A percentile compares a stretch with the other conserved stretches of the same genome.
phyloP scores from a whole-genome alignment of 2,888 invertebrate species.

The Prosopocoilus inquinatus region DNA sequence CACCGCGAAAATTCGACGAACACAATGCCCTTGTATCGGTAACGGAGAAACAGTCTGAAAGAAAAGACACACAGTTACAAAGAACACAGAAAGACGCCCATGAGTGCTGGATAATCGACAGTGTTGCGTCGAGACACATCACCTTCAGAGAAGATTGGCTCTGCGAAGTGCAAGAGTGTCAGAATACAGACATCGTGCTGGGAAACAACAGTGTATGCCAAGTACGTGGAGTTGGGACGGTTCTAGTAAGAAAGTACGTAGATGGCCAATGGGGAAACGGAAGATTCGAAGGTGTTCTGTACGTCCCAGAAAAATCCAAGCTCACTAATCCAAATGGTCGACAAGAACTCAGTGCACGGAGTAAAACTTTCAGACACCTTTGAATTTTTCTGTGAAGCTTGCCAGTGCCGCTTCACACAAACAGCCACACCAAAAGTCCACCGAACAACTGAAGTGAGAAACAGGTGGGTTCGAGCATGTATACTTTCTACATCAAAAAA shows the following conservation, averaged over 20 bases:
- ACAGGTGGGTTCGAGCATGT: conserved; percentile 18
- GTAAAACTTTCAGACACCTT: conserved; percentile 21
- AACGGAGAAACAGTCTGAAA: not conserved
- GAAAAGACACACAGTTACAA: not conserved
- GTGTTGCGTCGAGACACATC: conserved; percentile 33
- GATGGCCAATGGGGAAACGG: conserved; percentile 30
- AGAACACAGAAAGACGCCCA: not conserved
- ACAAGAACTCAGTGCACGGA: conserved; percentile 19
- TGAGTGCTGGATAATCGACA: conserved; percentile 30
- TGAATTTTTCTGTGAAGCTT: conserved; percentile 27
- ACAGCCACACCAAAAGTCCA: conserved; percentile 11
- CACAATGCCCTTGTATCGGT: too few relatives aligned
- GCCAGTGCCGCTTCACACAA: conserved; percentile 23
- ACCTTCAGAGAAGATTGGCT: conserved; percentile 21
- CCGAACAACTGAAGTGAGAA: not conserved
- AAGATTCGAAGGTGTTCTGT: conserved; percentile 30
- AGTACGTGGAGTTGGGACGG: conserved; percentile 30
- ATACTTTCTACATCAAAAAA: conserved; percentile 24
- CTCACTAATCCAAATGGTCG: conserved; percentile 24
- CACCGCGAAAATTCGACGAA: too few relatives aligned
- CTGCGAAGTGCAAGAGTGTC: conserved; percentile 10
- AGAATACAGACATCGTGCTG: conserved; percentile 16
- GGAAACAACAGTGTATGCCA: conserved; percentile 27
- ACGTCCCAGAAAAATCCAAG: conserved; percentile 34
- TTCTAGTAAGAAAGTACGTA: conserved; percentile 27